phyloP scores from a whole-genome alignment of 1,140 invertebrate genomes.

The Cotesia typhae region DNA sequence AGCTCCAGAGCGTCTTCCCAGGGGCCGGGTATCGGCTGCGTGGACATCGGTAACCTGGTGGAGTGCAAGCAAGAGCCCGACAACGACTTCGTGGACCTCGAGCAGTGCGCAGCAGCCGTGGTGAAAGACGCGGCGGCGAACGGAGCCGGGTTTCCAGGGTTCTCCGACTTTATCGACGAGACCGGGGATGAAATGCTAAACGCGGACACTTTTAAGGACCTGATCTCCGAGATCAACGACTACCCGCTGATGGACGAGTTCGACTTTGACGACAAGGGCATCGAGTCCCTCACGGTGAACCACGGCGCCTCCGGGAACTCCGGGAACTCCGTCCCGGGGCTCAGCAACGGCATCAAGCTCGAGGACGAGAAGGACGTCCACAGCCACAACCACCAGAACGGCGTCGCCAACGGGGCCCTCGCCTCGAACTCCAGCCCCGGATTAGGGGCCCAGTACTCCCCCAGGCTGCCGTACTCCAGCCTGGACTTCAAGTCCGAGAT shows the following conservation, averaged over 20 bases:
- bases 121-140: constrained; percentile 81
- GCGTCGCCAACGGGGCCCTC: constrained; percentile 43
- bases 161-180: constrained; percentile 83
- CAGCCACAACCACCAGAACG: constrained; percentile 48
- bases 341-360: constrained; percentile 51
- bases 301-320: constrained; percentile 29
- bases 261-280: constrained; percentile 75
- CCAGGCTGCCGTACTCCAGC: constrained; percentile 62
- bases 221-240: constrained; percentile 87
- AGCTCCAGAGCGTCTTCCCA: constrained; percentile 45
- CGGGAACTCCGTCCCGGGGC: constrained; percentile 29
- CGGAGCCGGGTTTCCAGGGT: constrained; percentile 76
- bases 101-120: constrained; percentile 79
- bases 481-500: constrained; percentile 74
- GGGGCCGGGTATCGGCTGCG: constrained; percentile 50
- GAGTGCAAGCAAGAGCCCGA: constrained; percentile 89
- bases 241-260: constrained; percentile 86
- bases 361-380: constrained; percentile 62
- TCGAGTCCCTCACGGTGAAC: constrained; percentile 46
- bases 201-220: constrained; percentile 85
- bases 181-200: constrained; percentile 81
- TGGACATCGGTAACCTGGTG: constrained; percentile 70
- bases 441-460: constrained; percentile 61
- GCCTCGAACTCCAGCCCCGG: constrained; percentile 55
- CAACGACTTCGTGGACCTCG: constrained; percentile 83